These are phyloP conservation scores for Hippasteria phrygiana DNA, from an alignment of 53 echinoderm and acorn worm species.

Conservation along the genomic window DNA sequence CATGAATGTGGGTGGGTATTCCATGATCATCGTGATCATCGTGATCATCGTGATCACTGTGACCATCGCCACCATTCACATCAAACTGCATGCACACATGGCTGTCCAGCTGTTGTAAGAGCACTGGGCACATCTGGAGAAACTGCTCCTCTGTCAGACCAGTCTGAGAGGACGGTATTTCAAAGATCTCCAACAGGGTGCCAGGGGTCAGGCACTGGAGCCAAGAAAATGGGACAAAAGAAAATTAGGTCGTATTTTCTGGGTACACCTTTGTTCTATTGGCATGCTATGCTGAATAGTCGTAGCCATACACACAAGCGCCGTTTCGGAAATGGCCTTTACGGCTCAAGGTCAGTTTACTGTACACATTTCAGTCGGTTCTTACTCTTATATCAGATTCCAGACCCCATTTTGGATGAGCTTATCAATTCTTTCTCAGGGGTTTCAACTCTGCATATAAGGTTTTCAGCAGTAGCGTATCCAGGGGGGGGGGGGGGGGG, in stretches of 20 bases:
- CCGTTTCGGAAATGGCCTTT: too few species aligned
- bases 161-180: slow-evolving; percentile 49
- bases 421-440: too few species aligned
- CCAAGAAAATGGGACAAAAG: background rate
- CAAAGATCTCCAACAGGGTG: slow-evolving; percentile 73
- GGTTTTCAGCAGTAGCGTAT: background rate
- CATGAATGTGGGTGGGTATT: slow-evolving; percentile 6
- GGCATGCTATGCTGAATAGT: too few species aligned
- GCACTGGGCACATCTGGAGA: slow-evolving; percentile 89
- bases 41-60: background rate
- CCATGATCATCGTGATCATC: slow-evolving; percentile 32
- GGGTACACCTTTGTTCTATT: too few species aligned
- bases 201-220: slow-evolving; percentile 80
- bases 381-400: too few species aligned
- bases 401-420: too few species aligned
- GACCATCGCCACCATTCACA: slow-evolving; percentile 38
- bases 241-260: too few species aligned
- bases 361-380: too few species aligned
- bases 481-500: too few species aligned
- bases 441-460: background rate
- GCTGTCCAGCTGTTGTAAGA: slow-evolving; percentile 93
- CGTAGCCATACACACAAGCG: too few species aligned
- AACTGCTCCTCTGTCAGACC: slow-evolving; percentile 70
- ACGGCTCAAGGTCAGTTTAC: too few species aligned
- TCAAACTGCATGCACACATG: slow-evolving; percentile 78